Evolutionary conservation across 2,797 vertebrate genomes (phyloP).

Genomic region (Sebastes hubbsi): DNA sequence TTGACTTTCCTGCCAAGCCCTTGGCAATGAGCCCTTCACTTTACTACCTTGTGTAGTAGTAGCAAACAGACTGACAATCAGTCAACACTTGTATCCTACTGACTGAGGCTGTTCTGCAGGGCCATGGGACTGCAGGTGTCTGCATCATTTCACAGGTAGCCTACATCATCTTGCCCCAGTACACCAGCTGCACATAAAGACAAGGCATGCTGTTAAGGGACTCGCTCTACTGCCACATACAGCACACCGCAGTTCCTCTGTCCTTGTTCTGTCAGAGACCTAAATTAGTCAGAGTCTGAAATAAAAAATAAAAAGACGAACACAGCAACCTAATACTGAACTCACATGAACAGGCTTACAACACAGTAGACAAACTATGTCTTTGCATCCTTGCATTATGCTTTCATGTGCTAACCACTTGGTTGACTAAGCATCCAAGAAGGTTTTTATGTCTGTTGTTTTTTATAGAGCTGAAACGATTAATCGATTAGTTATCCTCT

Average conservation of each 20-base stretch:
- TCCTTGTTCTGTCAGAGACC: constrained; percentile 37
- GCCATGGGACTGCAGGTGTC: constrained; percentile 40
- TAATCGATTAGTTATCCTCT: no score
- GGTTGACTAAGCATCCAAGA: no score
- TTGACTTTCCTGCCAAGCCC: constrained; percentile 34
- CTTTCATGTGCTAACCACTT: no score
- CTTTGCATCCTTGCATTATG: background rate
- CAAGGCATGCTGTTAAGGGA: constrained; percentile 32
- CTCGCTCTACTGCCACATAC: constrained; percentile 20
- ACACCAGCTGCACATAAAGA: constrained; percentile 44
- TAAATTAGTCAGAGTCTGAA: background rate
- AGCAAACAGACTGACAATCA: background rate
- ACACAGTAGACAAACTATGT: background rate
- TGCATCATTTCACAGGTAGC: constrained; percentile 35
- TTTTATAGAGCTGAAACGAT: no score
- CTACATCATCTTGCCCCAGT: constrained; percentile 17
- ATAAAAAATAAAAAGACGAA: constrained; percentile 4
- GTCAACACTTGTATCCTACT: background rate
- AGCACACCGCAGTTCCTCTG: constrained; percentile 6
- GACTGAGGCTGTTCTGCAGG: constrained; percentile 1
- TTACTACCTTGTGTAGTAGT: background rate
- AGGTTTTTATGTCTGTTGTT: no score
- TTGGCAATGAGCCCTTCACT: constrained; percentile 21
- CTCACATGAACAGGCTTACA: background rate
- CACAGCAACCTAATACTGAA: background rate